Percentiles rank a stretch among this genome's conserved stretches.
Conservation (phyloP, 2,113 vertebrate genomes). For the Alexandromys fortis region DNA sequence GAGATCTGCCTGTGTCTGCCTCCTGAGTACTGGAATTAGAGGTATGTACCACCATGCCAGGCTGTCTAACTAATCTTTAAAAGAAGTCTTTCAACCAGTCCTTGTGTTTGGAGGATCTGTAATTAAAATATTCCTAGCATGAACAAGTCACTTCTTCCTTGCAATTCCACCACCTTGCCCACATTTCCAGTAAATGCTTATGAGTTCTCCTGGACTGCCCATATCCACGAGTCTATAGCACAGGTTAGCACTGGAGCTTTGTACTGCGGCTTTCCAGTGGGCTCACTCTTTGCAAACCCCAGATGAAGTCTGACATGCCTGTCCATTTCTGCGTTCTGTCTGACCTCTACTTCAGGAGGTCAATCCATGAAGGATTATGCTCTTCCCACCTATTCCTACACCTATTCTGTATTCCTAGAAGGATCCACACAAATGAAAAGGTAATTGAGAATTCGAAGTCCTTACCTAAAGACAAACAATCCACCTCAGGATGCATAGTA, state of each 20-base stretch:
- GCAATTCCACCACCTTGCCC: not conserved
- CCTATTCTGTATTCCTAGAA: not conserved
- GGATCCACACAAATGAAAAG: not conserved
- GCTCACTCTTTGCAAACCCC: not conserved
- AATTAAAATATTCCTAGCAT: not conserved
- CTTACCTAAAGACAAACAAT: not conserved
- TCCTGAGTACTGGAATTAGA: not conserved
- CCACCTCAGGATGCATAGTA: not conserved
- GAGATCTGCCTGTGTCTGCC: not conserved
- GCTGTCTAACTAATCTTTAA: conserved; percentile 2
- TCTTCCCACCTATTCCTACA: not conserved
- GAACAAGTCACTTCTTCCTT: not conserved
- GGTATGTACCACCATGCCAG: not conserved
- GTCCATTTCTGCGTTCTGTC: not conserved
- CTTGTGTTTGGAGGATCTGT: not conserved
- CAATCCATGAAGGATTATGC: not conserved
- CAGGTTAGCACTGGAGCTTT: no score
- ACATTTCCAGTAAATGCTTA: not conserved
- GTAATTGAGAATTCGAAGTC: not conserved
- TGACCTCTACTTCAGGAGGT: not conserved
- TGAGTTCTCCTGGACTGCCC: not conserved
- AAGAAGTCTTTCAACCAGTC: not conserved
- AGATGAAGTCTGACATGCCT: not conserved
- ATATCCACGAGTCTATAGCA: not conserved
- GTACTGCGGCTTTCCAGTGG: rapidly evolving